Evolutionary conservation across 2,888 invertebrate species (phyloP), one percentile per base, ranked within the genome.

Genomic region (Melinaea menophilus): DNA sequence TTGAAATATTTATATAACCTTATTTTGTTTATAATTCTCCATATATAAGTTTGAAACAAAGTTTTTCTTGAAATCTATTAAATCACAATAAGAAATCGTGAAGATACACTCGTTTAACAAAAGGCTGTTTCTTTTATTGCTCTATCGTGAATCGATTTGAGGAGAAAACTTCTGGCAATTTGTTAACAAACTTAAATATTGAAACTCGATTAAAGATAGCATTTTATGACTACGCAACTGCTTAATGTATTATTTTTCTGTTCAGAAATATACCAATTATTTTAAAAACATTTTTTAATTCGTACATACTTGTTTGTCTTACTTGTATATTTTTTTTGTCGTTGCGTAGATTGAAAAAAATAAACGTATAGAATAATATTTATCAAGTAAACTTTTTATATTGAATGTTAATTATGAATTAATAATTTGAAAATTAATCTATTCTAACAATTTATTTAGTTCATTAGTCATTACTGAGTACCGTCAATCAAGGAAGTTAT

Each of bases 101-200:
- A 31, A 41, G 22, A 31, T 31, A 31, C 31, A 51, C 31, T 31
- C 51, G 5, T n/a, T 51, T n/a, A 31, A 31, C 31, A 31, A 51
- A 51, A 51, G 51, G 9, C 31, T 51, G 31, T 51, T 48, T 13
- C 51, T 31, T 9, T 31, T 51, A 51, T 51, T 51, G 51, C 51
- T 51, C 31, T 51, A 51, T 51, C 31, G 51, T 51, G 7, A 51
- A 31, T 51, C 51, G 31, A 51, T 51, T 51, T 31, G 31, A 22
- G 31, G 51, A 51, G 11, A 51, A 51, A 22, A 31, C 31, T 51
- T 31, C 11, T 31, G 51, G 22, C 51, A 51, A 31, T 51, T 51
- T 51, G 2, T 31, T 31, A 51, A 31, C 31, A 51, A 31, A 9
- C 31, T 51, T 31, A 22, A 51, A 9, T 51, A 51, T 51, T 51